These are phyloP conservation scores for Sebastes vulpes DNA, from an alignment of 2,797 vertebrate genomes.

Conservation along the genomic window DNA sequence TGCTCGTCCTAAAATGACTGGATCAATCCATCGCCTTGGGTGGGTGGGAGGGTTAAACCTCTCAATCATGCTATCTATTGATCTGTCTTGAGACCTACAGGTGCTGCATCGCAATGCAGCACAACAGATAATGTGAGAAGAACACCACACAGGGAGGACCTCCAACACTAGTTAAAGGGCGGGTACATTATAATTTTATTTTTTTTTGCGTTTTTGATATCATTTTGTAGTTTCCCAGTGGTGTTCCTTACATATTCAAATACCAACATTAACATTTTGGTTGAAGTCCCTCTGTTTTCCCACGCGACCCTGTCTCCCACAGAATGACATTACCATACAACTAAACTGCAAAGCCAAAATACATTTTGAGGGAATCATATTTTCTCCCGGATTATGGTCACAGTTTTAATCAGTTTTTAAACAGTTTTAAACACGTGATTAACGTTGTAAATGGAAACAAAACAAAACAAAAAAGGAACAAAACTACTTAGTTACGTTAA, in stretches of 20 bases:
- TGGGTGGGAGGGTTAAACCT: not conserved
- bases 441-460: too few relatives aligned
- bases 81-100: not conserved
- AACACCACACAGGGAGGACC: not conserved
- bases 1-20: slow-evolving; percentile 2
- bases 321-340: too few relatives aligned
- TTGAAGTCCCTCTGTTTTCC: not conserved
- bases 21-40: not conserved
- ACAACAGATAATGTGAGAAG: not conserved
- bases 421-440: too few relatives aligned
- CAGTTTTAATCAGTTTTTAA: too few relatives aligned
- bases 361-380: too few relatives aligned
- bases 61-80: slow-evolving; percentile 11
- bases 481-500: too few relatives aligned
- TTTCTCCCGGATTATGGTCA: too few relatives aligned
- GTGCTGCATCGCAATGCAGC: not conserved
- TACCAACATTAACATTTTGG: not conserved
- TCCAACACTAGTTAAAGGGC: not conserved
- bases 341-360: too few relatives aligned
- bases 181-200: too few relatives aligned
- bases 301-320: too few relatives aligned
- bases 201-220: too few relatives aligned
- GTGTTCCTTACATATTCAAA: not conserved
- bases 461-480: too few relatives aligned
- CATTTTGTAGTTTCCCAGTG: not conserved